Percentiles rank a stretch among this genome's conserved stretches.
Evolutionary conservation across 2,888 invertebrate species (phyloP).

Genomic region (Gymnocheta viridis): DNA sequence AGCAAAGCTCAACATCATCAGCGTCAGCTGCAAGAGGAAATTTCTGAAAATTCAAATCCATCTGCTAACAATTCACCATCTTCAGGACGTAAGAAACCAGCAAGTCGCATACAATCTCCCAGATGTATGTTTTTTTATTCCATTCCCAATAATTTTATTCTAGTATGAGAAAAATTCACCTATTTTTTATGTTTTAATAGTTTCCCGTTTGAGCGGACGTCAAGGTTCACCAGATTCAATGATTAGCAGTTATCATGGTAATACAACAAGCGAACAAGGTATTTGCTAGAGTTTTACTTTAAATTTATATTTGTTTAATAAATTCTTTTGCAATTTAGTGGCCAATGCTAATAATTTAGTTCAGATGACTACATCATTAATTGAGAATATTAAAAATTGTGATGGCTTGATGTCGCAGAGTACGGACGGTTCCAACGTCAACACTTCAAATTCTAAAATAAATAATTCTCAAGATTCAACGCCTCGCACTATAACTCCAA

Average conservation of each 20-base stretch:
- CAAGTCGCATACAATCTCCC: slow-evolving; percentile 82
- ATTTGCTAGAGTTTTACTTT: neutral
- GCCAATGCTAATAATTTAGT: slow-evolving; percentile 75
- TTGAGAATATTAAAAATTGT: slow-evolving; percentile 80
- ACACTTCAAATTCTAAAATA: slow-evolving; percentile 76
- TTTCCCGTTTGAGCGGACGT: slow-evolving; percentile 82
- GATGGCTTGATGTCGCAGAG: slow-evolving; percentile 85
- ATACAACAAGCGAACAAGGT: slow-evolving; percentile 79
- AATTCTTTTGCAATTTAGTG: slow-evolving; percentile 64
- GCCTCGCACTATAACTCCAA: slow-evolving; percentile 80
- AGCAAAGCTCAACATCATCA: slow-evolving; percentile 96
- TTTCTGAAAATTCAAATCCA: slow-evolving; percentile 80
- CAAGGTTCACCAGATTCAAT: slow-evolving; percentile 88
- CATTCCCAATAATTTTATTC: neutral
- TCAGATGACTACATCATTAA: slow-evolving; percentile 82
- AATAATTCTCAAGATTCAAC: slow-evolving; percentile 80
- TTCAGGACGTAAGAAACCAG: slow-evolving; percentile 79
- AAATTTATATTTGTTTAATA: neutral
- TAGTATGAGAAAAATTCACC: neutral
- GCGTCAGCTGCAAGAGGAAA: slow-evolving; percentile 90
- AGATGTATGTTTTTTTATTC: slow-evolving; percentile 76
- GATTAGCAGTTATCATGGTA: slow-evolving; percentile 87
- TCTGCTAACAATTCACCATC: slow-evolving; percentile 82
- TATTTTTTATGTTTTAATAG: slow-evolving; percentile 73
- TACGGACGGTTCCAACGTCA: slow-evolving; percentile 83